Conservation (phyloP, 1,140 invertebrate species). For the Heliconius melpomene region DNA sequence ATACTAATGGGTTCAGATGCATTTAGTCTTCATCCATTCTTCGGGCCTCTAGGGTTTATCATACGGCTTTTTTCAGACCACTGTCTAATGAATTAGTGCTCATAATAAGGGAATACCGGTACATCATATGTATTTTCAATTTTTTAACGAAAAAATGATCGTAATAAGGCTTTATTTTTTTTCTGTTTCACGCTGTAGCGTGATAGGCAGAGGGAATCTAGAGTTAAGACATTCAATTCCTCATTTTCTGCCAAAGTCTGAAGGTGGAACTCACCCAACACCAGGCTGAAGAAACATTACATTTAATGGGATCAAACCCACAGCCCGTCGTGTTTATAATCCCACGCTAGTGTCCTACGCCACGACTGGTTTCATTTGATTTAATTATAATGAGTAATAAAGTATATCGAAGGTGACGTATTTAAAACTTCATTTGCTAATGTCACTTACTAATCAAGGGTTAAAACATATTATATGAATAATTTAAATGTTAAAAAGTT, state of each 20-base stretch:
- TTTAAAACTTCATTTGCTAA: not conserved
- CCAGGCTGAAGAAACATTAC: too few species aligned
- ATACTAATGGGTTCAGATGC: constrained; percentile 46
- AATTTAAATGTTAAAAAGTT: not conserved
- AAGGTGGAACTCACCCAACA: too few species aligned
- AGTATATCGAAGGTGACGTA: not conserved
- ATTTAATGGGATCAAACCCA: too few species aligned
- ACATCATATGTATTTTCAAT: not conserved
- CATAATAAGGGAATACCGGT: constrained; percentile 19
- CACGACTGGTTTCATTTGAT: too few species aligned
- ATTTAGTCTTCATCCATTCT: constrained; percentile 47
- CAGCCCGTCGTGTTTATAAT: too few species aligned
- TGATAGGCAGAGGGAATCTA: too few species aligned
- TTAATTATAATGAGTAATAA: not conserved
- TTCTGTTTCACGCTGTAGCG: too few species aligned
- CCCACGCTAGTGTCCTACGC: too few species aligned
- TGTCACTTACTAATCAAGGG: not conserved
- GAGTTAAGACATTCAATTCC: too few species aligned
- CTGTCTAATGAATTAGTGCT: constrained; percentile 44
- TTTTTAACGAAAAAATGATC: constrained; percentile 7
- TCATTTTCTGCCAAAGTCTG: too few species aligned
- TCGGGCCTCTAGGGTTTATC: constrained; percentile 40
- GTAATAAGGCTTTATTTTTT: not conserved
- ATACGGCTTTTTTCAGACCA: constrained; percentile 41
- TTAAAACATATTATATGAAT: not conserved